These are phyloP conservation scores for Taxidea taxus DNA, from an alignment of 2,113 vertebrate genomes.

Conservation along the genomic window DNA sequence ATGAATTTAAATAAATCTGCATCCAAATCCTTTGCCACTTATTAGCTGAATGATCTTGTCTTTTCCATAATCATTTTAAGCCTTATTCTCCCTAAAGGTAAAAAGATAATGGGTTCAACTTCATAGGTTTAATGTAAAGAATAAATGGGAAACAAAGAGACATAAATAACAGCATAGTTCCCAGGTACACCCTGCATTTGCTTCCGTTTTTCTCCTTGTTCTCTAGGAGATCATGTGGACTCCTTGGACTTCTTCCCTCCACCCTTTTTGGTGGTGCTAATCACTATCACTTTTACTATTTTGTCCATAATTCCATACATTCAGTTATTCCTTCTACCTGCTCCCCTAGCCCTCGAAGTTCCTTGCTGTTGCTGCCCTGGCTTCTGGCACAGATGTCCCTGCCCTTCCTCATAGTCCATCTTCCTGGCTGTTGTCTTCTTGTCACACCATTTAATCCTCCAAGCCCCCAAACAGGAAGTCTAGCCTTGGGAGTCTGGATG, in stretches of 20 bases:
- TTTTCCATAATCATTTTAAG: constrained; percentile 10
- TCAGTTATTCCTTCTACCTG: background rate
- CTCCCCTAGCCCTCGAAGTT: background rate
- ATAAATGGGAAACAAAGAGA: background rate
- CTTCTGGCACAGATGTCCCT: background rate
- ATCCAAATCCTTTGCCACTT: background rate
- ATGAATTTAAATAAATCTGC: background rate
- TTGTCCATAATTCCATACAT: background rate
- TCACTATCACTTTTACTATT: background rate
- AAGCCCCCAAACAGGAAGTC: background rate
- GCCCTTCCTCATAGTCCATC: rapidly evolving
- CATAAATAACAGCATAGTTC: background rate
- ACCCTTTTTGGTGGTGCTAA: background rate
- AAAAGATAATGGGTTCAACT: background rate
- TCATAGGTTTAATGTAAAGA: background rate
- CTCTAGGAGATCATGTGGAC: background rate
- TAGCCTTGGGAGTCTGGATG: background rate
- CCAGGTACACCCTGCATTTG: too few species aligned
- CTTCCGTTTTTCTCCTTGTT: background rate
- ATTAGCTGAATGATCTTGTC: background rate
- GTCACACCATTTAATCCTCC: background rate
- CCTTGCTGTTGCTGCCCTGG: background rate
- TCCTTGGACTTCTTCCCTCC: background rate
- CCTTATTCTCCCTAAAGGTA: background rate
- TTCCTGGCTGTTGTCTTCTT: background rate